Percentiles rank a stretch among this genome's conserved stretches.
phyloP scores from a whole-genome alignment of 2,113 vertebrate species.

The Cariama cristata region DNA sequence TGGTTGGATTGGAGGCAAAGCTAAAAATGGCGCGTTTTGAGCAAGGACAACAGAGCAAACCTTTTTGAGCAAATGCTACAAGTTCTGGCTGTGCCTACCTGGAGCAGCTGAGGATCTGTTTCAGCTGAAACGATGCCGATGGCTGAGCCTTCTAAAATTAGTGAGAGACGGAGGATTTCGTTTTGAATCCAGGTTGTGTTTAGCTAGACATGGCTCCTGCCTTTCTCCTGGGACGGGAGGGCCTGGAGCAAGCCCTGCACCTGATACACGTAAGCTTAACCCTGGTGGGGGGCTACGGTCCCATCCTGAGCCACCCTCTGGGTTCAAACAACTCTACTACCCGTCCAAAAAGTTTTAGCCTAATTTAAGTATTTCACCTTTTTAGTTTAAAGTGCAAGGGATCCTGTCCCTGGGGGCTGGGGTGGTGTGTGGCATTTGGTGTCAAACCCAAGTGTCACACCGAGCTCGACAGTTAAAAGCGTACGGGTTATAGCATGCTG shows the following conservation, averaged over 20 bases:
- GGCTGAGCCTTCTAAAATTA: not conserved
- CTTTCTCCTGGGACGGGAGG: not conserved
- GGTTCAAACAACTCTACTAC: rapidly evolving
- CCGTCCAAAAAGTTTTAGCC: not conserved
- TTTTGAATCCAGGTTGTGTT: not conserved
- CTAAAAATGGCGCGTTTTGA: not conserved
- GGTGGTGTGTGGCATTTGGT: not conserved
- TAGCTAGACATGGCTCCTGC: not conserved
- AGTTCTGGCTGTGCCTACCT: not conserved
- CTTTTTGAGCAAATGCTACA: not conserved
- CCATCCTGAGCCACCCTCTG: rapidly evolving
- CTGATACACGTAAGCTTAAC: not conserved
- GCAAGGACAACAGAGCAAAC: constrained; percentile 20
- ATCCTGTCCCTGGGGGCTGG: rapidly evolving
- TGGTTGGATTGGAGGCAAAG: not conserved
- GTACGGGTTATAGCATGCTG: rapidly evolving
- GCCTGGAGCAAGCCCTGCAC: not conserved
- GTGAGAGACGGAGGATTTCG: rapidly evolving
- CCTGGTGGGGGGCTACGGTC: rapidly evolving
- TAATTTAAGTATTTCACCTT: rapidly evolving
- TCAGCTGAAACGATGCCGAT: not conserved
- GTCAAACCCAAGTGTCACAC: not conserved
- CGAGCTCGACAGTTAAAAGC: rapidly evolving
- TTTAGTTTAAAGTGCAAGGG: rapidly evolving
- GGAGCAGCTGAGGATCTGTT: not conserved